Conservation (phyloP, 2,888 invertebrate genomes). For the Cephus pulcher region DNA sequence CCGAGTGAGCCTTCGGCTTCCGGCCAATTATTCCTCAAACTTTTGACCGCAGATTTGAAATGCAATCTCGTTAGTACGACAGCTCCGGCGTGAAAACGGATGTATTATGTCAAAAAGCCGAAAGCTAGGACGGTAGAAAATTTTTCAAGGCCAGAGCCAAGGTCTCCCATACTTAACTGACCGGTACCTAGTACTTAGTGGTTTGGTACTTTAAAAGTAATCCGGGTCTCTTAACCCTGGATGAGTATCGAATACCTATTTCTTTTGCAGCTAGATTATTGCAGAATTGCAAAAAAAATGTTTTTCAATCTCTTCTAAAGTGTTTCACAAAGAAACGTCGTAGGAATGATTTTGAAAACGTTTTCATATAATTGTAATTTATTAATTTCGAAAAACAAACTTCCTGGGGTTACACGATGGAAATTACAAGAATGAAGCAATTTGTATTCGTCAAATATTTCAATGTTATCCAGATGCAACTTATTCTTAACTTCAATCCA, state of each 20-base stretch:
- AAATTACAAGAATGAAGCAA: background rate
- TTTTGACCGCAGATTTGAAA: constrained; percentile 17
- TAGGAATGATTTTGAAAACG: background rate
- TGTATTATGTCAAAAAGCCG: constrained; percentile 31
- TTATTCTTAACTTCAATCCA: constrained; percentile 15
- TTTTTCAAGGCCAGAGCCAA: background rate
- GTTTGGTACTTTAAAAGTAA: background rate
- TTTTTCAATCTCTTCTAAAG: background rate
- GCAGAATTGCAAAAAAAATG: background rate
- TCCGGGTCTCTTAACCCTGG: background rate
- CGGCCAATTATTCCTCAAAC: background rate
- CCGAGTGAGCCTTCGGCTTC: background rate
- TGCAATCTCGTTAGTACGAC: constrained; percentile 30
- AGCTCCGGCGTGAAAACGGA: constrained; percentile 28
- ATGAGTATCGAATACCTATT: background rate
- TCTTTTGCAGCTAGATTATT: background rate
- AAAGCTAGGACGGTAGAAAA: constrained; percentile 14
- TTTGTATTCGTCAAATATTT: background rate
- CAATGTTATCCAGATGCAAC: background rate
- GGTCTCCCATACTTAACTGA: background rate
- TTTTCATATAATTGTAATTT: background rate
- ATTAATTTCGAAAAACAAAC: background rate
- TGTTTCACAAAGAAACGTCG: background rate
- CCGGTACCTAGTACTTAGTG: background rate
- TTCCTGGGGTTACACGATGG: background rate